Conservation (phyloP, 2,113 vertebrate genomes). For the Hiodon tergisus region DNA sequence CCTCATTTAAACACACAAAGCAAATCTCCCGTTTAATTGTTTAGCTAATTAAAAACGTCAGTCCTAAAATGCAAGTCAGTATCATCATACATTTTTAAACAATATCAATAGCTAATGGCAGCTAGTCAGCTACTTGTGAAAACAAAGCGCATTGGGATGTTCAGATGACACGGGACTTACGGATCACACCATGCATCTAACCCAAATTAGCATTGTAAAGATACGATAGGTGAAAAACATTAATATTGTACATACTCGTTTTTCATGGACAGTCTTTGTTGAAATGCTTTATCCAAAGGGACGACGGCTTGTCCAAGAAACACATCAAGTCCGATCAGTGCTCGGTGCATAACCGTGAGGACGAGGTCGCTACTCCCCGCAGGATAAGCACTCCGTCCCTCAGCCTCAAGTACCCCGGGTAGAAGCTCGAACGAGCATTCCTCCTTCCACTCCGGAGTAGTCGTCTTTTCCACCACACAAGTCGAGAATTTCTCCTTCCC, state of each 20-base stretch:
- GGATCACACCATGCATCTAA: not conserved
- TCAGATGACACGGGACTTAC: too few species aligned
- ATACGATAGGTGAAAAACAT: not conserved
- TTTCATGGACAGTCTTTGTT: slow-evolving; percentile 66
- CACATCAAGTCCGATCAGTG: slow-evolving; percentile 85
- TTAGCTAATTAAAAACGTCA: too few species aligned
- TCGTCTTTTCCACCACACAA: slow-evolving; percentile 81
- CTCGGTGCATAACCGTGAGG: slow-evolving; percentile 88
- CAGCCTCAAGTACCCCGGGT: slow-evolving; percentile 71
- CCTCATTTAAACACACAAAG: too few species aligned
- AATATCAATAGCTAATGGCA: too few species aligned
- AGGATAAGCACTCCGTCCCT: slow-evolving; percentile 52
- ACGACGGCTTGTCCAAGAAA: slow-evolving; percentile 81
- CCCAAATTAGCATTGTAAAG: too few species aligned
- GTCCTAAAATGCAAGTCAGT: too few species aligned
- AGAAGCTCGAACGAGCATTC: slow-evolving; percentile 86
- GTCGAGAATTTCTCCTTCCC: slow-evolving; percentile 89
- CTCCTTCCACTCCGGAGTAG: slow-evolving; percentile 79
- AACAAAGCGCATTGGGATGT: too few species aligned
- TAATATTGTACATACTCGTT: slow-evolving; percentile 73
- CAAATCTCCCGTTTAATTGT: too few species aligned
- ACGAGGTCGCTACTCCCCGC: slow-evolving; percentile 65
- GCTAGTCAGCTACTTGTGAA: too few species aligned
- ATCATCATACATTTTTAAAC: too few species aligned
- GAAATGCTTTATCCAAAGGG: slow-evolving; percentile 71